Evolutionary conservation across 2,888 invertebrate genomes (phyloP), one percentile per base, ranked within the genome.

Genomic region (Drosophila leonis): DNA sequence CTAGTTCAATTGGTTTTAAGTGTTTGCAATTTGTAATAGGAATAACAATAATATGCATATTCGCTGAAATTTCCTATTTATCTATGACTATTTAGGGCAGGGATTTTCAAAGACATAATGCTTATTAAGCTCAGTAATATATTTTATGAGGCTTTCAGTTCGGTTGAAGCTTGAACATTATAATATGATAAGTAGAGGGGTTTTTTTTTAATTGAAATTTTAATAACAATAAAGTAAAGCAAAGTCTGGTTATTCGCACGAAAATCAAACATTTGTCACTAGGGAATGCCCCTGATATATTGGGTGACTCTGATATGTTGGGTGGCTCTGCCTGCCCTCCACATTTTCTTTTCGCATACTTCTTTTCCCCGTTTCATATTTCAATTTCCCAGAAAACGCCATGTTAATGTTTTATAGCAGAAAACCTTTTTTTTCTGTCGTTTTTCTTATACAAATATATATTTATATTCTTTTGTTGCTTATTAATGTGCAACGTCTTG

Each of bases 401-500:
- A 46, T 27, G 15, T 29, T 51, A 65, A 73, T 56, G 12, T 27
- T 44, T 42, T 42, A 42, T 42, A 6, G 20, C 20, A 44, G 24
- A 6, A 44, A 68, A 62, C 59, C 59, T 39, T 61, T 75, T 60
- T 57, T 52, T 24, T 29, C 20, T 56, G n/a, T n/a, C n/a, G n/a
- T 57, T 18, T 29, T 49, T 59, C 39, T 51, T 3, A n/a, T 18
- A 31, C 52, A 42, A 48, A 15, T 13, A 13, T 4, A 10, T 29
- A 3, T 18, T 4, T 18, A n/a, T 18, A 2, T 2, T 48, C 37
- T 61, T 13, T 20, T 24, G 24, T 57, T 65, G 52, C 67, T 81
- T 86, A 74, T 76, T 82, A 84, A 83, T 83, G 82, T 83, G 88
- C 83, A 88, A 78, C 80, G 80, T 70, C 66, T 71, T 82, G 85